phyloP scores from a whole-genome alignment of 2,113 vertebrate genomes.

The Dryoscopus gambensis region DNA sequence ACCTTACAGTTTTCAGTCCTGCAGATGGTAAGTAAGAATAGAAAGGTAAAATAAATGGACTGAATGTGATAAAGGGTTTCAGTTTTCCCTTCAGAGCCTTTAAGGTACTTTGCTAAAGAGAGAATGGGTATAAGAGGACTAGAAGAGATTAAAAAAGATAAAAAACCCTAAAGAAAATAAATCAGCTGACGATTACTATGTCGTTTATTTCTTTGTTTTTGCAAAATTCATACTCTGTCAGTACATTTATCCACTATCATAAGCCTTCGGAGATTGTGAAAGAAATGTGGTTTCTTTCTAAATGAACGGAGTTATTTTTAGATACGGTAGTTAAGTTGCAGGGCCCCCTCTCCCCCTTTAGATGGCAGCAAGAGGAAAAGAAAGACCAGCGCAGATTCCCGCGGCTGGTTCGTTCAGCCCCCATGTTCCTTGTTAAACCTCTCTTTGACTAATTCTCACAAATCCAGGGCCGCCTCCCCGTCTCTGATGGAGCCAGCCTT shows the following conservation, averaged over 20 bases:
- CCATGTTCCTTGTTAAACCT: fast-evolving
- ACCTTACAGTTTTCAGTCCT: constrained; percentile 78
- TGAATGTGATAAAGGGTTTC: neutral
- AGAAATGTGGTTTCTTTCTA: neutral
- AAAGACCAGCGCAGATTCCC: neutral
- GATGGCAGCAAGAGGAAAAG: constrained; percentile 70
- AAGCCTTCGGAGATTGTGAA: neutral
- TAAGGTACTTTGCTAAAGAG: neutral
- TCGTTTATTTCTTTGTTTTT: neutral
- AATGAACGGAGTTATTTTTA: neutral
- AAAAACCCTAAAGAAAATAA: neutral
- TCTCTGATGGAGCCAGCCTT: neutral
- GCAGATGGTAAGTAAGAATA: constrained; percentile 79
- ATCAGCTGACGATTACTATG: neutral
- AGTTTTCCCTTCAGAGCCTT: neutral
- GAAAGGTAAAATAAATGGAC: neutral
- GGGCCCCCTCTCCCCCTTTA: neutral
- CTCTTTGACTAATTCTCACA: neutral
- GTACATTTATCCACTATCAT: neutral
- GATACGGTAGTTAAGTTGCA: neutral
- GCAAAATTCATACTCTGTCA: neutral
- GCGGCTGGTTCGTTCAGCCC: fast-evolving
- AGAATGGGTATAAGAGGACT: neutral
- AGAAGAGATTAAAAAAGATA: neutral
- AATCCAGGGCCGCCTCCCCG: no score